Percentiles rank a stretch among this genome's conserved stretches.
These are phyloP conservation scores for Daktulosphaira vitifoliae DNA, from an alignment of 1,140 invertebrate genomes.

Conservation along the genomic window DNA sequence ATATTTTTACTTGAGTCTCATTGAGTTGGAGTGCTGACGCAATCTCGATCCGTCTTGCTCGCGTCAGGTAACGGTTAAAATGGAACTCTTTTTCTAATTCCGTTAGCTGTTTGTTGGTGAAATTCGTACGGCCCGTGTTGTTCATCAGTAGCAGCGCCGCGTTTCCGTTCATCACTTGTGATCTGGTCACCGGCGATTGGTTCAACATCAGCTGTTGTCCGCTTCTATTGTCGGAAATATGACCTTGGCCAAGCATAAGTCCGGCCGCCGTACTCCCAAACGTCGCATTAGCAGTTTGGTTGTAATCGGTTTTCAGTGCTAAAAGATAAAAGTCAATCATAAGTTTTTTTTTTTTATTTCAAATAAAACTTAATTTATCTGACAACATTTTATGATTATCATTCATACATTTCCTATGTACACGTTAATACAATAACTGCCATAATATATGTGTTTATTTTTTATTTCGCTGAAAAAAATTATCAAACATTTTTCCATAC, in stretches of 20 bases:
- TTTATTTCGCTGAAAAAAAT: too few species aligned
- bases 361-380: too few species aligned
- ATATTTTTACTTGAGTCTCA: constrained; percentile 89
- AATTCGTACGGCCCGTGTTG: constrained; percentile 88
- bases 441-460: too few species aligned
- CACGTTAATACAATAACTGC: too few species aligned
- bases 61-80: constrained; percentile 96
- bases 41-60: constrained; percentile 93
- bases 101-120: constrained; percentile 97
- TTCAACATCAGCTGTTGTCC: constrained; percentile 6
- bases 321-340: too few species aligned
- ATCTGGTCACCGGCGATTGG: constrained; percentile 13
- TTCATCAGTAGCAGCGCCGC: constrained; percentile 47
- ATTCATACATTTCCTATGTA: too few species aligned
- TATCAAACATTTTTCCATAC: too few species aligned
- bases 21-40: constrained; percentile 90
- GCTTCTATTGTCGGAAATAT: neutral
- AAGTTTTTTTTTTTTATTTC: too few species aligned
- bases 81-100: constrained; percentile 99
- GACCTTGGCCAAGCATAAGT: neutral
- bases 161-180: constrained; percentile 1
- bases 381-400: too few species aligned
- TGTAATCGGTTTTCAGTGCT: constrained; percentile 23
- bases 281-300: constrained; percentile 3
- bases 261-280: neutral